phyloP scores from a whole-genome alignment of 2,113 vertebrate genomes.

The Patagioenas fasciata region DNA sequence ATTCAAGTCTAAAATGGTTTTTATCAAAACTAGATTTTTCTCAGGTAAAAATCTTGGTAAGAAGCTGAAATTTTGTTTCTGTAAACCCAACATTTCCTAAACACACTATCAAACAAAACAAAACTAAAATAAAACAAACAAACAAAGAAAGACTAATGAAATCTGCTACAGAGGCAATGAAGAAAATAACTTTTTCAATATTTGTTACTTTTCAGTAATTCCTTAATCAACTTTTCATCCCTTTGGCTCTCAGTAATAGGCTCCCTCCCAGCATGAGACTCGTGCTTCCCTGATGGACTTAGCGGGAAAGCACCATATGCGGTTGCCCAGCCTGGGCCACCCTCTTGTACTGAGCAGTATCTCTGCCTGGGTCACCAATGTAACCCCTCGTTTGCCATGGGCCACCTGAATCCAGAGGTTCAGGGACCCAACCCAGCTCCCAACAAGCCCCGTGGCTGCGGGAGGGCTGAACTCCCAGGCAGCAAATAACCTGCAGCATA shows the following conservation, averaged over 20 bases:
- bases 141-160: background rate
- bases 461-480: background rate
- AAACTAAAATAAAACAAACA: background rate
- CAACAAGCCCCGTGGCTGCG: accelerated
- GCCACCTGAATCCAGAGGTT: background rate
- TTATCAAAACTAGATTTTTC: background rate
- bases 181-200: background rate
- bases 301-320: background rate
- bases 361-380: background rate
- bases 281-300: background rate
- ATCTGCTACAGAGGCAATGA: background rate
- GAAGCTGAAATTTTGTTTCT: background rate
- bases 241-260: background rate
- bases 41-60: background rate
- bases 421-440: background rate
- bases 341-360: background rate
- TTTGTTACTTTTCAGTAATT: background rate
- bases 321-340: background rate
- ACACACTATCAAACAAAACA: background rate
- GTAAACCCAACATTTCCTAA: background rate
- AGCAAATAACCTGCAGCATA: background rate
- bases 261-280: background rate
- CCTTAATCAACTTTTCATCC: background rate
- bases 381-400: accelerated
- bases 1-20: background rate